Conservation (phyloP, 2,888 invertebrate genomes). For the Tridacna crocea region DNA sequence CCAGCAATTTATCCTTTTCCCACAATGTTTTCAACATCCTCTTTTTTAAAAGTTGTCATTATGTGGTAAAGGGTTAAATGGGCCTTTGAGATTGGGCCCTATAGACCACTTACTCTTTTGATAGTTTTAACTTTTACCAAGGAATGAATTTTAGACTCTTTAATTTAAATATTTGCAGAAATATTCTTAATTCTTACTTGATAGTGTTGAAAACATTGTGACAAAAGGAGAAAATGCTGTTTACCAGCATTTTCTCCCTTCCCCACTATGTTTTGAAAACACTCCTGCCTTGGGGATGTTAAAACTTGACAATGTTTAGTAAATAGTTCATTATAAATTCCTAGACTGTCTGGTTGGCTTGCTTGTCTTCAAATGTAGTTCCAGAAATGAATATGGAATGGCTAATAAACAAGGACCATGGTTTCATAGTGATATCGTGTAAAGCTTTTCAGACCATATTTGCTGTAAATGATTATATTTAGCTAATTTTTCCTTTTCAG, state of each 20-base stretch:
- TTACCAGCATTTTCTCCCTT: background rate
- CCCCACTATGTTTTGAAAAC: conserved; percentile 3
- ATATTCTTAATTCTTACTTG: too few relatives aligned
- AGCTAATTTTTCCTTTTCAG: too few relatives aligned
- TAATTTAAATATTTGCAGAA: too few relatives aligned
- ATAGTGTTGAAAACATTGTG: too few relatives aligned
- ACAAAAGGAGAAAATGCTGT: background rate
- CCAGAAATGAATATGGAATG: background rate
- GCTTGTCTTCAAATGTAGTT: background rate
- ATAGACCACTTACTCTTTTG: too few relatives aligned
- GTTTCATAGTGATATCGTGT: background rate
- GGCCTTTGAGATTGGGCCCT: too few relatives aligned
- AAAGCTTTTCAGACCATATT: background rate
- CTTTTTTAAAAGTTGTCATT: too few relatives aligned
- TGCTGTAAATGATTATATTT: too few relatives aligned
- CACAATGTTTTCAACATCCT: background rate
- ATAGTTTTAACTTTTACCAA: too few relatives aligned
- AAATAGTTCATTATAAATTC: background rate
- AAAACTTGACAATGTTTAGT: background rate
- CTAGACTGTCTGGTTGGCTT: too few relatives aligned
- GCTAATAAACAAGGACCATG: background rate
- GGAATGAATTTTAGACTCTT: too few relatives aligned
- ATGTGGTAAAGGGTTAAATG: too few relatives aligned
- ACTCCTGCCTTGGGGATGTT: background rate
- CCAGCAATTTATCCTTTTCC: background rate